Base-by-base conservation (phyloP, 2,888 invertebrate species). In the Leptinotarsa juncta region DNA sequence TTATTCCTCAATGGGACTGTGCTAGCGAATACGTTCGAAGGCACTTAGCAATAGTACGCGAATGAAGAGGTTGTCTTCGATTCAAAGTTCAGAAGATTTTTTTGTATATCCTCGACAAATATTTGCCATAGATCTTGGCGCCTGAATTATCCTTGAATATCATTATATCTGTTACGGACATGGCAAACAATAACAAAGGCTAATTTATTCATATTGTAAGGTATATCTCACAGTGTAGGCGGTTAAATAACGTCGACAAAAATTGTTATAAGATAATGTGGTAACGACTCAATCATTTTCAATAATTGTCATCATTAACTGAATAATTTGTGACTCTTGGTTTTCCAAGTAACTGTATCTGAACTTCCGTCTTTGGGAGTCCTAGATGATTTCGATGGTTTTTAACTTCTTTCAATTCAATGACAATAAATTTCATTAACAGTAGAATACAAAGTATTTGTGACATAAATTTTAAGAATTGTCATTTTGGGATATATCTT, bases 121-220 rank as follows among this genome's bases (percentile, higher is more conserved):
- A 76, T 78, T 76, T 76, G 75, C 70, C 62, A 53, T 71, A 72
- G 65, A 67, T 73, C 74, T 77, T 78, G 78, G 76, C 78, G 78
- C 76, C 78, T 72, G 32, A 62, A 68, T 42, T 65, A 76, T 74
- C 78, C 74, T 76, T 78, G 78, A 74, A 65, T 62, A 53, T 50
- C 60, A 68, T 71, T 66, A 72, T 70, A 70, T 67, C 55, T 65
- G 69, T 68, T 53, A 73, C 65, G 69, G 51, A 73, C 71, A 65
- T 51, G 60, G 14, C 68, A 49, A 68, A 69, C 65, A 71, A 71
- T 71, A 68, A 74, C 69, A 74, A 71, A 55, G 51, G 10, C 62
- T 62, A 62, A 62, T 62, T 32, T 62, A 62, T 62, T 16, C 62
- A 23, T 60, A 60, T 15, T 60, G 62, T 62, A 62, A 62, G 26